Conservation (phyloP, 2,113 vertebrate genomes). For the Columbina picui region DNA sequence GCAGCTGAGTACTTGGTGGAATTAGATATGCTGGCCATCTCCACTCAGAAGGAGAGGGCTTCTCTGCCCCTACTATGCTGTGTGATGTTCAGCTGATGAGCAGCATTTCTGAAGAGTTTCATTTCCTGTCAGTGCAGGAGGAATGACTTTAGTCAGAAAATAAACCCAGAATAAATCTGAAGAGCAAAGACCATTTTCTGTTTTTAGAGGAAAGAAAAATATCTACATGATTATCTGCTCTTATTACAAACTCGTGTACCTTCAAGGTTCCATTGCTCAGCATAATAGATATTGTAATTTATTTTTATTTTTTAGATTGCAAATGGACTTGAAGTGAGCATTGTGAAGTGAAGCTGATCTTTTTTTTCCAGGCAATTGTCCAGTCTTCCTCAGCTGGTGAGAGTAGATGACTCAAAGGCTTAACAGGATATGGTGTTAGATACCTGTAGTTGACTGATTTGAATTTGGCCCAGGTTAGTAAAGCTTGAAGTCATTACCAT, state of each 20-base stretch:
- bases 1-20: not conserved
- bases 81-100: not conserved
- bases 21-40: not conserved
- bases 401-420: conserved; percentile 56
- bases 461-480: conserved; percentile 54
- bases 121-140: not conserved
- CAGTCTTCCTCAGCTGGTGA: conserved; percentile 51
- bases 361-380: not conserved
- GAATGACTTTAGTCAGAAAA: not conserved
- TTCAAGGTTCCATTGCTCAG: not conserved
- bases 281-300: not conserved
- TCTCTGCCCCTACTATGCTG: not conserved
- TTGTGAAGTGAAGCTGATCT: not conserved
- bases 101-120: not conserved
- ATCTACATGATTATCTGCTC: not conserved
- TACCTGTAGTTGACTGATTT: conserved; percentile 61
- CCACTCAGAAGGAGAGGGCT: not conserved
- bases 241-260: not conserved
- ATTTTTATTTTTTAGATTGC: not conserved
- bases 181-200: not conserved
- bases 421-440: conserved; percentile 58
- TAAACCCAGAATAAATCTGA: not conserved
- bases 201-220: conserved; percentile 2
- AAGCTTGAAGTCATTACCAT: conserved; percentile 70
- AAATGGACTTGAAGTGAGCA: not conserved